Evolutionary conservation across 30 jellyfish, hydroid and myxozoan genomes (phyloP), one percentile per base, ranked within the genome.

Genomic region (Hydra vulgaris): DNA sequence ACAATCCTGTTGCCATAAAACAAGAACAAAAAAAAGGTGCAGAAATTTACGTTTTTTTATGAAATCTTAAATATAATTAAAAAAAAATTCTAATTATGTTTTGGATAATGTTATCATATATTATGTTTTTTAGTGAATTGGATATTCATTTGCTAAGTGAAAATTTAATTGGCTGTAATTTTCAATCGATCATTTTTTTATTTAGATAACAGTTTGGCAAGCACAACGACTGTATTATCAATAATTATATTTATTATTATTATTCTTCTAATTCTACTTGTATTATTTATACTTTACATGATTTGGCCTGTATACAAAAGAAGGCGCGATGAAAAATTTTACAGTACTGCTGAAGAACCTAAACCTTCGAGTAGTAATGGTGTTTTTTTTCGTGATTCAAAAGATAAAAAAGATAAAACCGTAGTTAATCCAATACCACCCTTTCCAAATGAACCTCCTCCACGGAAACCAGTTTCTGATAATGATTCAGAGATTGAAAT

Each of bases 401-500:
- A 8, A 7, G 83, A 80, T 22, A 18, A 80, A 25, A 69, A 26
- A 21, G 23, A 78, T 19, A 52, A 18, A 24, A 26, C 53, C n/a
- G 56, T 25, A 0, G 21, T 16, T 71, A 69, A 53, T n/a, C 61
- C 53, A 21, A 80, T 66, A 4, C 87, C 87, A 15, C 87, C 87
- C 18, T 80, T 56, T 70, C 87, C 87, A 22, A 18, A 19, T 23
- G 79, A 80, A 26, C 70, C 87, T 1, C 87, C 82, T 1, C 73
- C 67, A 21, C 23, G 71, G 25, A 52, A 74, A 16, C 84, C 68
- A 0, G 26, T 71, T 16, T 53, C 25, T n/a, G 84, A 67, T 19
- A 75, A 12, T 15, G 87, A 67, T 70, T 80, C 87, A 8, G 81
- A 80, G 17, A 80, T 67, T 21, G 87, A 80, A 26, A 66, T 80